Conservation (phyloP, 2,797 vertebrate species). For the Mormyrus hasselquistii region DNA sequence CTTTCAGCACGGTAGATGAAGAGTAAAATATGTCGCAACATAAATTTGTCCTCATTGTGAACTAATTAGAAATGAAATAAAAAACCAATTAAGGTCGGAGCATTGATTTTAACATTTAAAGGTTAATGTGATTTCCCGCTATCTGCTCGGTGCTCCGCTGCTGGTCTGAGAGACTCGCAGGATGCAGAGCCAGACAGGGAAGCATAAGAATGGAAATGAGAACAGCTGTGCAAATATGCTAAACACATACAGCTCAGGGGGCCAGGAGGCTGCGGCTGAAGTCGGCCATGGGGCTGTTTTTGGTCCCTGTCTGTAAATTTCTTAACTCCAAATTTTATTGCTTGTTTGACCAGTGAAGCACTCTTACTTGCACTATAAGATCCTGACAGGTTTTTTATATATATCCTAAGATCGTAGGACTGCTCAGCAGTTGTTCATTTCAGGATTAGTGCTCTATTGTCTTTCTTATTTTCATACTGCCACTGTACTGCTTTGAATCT, state of each 20-base stretch:
- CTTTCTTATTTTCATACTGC: background rate
- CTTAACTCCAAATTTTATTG: background rate
- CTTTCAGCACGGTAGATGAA: background rate
- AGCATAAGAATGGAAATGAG: background rate
- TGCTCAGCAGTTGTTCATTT: background rate
- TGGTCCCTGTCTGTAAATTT: background rate
- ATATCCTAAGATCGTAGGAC: background rate
- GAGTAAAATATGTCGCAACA: slow-evolving; percentile 40
- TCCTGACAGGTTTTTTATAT: background rate
- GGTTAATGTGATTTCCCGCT: slow-evolving; percentile 70
- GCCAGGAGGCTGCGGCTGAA: background rate
- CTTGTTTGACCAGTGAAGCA: background rate
- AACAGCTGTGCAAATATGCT: background rate
- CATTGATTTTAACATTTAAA: slow-evolving; percentile 73
- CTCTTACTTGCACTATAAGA: background rate
- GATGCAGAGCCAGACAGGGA: slow-evolving; percentile 2
- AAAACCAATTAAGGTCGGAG: slow-evolving; percentile 68
- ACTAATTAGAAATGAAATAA: slow-evolving; percentile 70
- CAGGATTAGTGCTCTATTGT: background rate
- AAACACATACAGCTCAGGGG: background rate
- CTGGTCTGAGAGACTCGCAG: slow-evolving; percentile 32
- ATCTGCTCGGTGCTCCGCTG: slow-evolving; percentile 22
- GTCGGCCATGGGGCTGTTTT: background rate
- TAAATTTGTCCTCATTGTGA: background rate
- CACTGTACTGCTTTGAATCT: background rate